Conservation (phyloP, 2,797 vertebrate species). For the Cygnus olor region DNA sequence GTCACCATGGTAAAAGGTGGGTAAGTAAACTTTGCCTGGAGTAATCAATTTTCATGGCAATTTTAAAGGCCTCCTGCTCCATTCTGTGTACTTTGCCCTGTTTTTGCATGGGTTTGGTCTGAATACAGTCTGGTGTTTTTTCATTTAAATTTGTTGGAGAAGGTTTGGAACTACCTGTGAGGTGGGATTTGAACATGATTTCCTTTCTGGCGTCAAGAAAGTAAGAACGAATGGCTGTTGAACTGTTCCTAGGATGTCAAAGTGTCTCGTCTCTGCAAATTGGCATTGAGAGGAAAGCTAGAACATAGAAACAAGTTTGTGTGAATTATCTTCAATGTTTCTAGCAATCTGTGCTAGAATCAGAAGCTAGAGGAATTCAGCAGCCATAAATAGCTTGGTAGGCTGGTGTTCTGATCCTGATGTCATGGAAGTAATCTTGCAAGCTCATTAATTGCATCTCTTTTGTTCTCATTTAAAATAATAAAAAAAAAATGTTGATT, state of each 20-base stretch:
- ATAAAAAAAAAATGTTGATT: background rate
- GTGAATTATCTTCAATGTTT: background rate
- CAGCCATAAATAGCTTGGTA: background rate
- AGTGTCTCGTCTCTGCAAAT: background rate
- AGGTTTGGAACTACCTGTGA: background rate
- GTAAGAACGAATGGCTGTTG: background rate
- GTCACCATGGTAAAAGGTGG: constrained; percentile 31
- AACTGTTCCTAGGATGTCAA: background rate
- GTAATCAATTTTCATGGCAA: constrained; percentile 49
- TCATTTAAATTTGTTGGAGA: background rate
- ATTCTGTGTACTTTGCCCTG: background rate
- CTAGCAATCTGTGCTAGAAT: background rate
- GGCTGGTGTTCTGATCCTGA: background rate
- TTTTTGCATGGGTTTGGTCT: background rate
- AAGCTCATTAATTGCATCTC: background rate
- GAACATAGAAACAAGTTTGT: background rate
- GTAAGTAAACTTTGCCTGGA: background rate
- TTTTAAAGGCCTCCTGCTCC: constrained; percentile 28
- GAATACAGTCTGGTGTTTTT: background rate
- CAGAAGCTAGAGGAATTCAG: background rate
- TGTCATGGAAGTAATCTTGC: background rate
- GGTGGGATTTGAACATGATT: background rate
- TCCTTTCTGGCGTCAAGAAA: background rate
- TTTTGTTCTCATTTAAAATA: background rate
- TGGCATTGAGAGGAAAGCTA: background rate